Base-by-base conservation (phyloP, 2,797 vertebrate genomes). In the Graptemys geographica region DNA sequence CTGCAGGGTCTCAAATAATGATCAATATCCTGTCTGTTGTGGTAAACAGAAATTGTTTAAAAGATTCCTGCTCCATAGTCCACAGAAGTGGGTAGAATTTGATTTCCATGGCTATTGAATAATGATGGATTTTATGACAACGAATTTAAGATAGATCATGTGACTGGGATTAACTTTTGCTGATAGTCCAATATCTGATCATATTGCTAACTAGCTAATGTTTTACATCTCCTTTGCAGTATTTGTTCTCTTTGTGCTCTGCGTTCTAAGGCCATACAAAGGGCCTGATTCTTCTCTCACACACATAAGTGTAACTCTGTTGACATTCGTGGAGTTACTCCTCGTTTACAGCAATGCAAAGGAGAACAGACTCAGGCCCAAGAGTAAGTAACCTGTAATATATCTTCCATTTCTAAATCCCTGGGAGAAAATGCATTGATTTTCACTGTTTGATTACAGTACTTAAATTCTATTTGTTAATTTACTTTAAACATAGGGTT, bases 51-150 rank as follows among this genome's bases (percentile, higher is more conserved):
- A 83, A 93, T 89, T 86, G 31, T 95, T 96, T 92, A 11, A 93
- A 92, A 96, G 86, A 94, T 83, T 87, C 69, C 79, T 93, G 69
- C 84, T 94, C 96, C 90, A 84, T 76, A 94, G 90, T 91, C 88
- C 86, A 89, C 74, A 93, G 80, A 96, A 96, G 59, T 82, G 80
- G n/a, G 78, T 83, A 52, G 85, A 94, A 97, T 94, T 96, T 97
- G 10, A 97, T 93, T 97, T 97, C 93, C 72, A 74, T 87, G 94
- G 86, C 92, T 94, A 94, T 94, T 97, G 93, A 97, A 98, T 97
- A 97, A 97, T 87, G 76, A 98, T 96, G 72, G 94, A 96, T 97
- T 98, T 96, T 97, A 95, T 97, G 95, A 96, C 95, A 97, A 92
- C 27, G 95, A 95, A 96, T 95, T 94, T 95, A 96, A 97, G 81